Base-by-base conservation (phyloP, 2,113 vertebrate species). In the Amazona vittata region DNA sequence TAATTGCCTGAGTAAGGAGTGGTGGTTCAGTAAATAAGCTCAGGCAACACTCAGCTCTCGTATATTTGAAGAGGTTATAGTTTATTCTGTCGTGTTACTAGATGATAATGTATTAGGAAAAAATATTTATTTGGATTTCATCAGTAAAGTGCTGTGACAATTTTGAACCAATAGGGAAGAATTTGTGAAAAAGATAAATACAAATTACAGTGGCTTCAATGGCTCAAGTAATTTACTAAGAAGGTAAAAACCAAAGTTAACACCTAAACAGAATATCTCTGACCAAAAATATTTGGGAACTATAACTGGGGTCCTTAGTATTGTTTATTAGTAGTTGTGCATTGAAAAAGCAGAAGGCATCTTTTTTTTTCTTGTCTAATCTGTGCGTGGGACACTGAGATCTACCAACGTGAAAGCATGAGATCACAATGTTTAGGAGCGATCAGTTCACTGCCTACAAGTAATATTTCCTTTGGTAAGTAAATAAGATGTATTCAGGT, bases 21-120 rank as follows among this genome's bases (percentile, higher is more conserved):
- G 39, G 12, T 67, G 75, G 49, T 86, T 57, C 57, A 37, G 12
- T 68, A 55, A n/a, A 33, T 3, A 47, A 44, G 53, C 43, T 86
- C n/a, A 35, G 0, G 0, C 35, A 71, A 22, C 25, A 19, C 39
- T 86, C 31, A 4, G 16, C 25, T 64, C 18, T 53, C 9, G 41
- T 81, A 28, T 46, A 47, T 50, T n/a, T 25, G 14, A 47, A 88
- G 43, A 69, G 7, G 24, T 64, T 35, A 35, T 31, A 21, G n/a
- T 63, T 88, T 68, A 37, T 87, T 75, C 44, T 59, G 5, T 37
- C 26, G 20, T 68, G 31, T 73, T 83, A 20, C 29, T 78, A 39
- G 22, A 1, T 2, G 31, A 28, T 64, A 69, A 15, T 17, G 6
- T 55, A 39, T 26, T 47, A 52, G 57, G 55, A 43, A 39, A 64